phyloP scores from a whole-genome alignment of 2,113 vertebrate genomes.

The Leucopsar rothschildi region DNA sequence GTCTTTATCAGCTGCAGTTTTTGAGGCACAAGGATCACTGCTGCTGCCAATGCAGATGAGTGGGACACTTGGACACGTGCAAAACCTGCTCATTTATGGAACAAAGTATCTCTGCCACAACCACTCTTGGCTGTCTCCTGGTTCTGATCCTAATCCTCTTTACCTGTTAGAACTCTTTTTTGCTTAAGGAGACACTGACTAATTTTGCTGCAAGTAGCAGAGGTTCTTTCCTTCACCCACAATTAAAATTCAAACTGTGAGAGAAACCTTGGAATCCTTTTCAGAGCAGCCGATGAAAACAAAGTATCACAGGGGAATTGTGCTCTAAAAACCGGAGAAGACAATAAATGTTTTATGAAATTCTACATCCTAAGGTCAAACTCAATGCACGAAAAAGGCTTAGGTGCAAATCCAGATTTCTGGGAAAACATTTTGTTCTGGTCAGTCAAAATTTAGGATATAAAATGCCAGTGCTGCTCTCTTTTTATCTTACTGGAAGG shows the following conservation, averaged over 20 bases:
- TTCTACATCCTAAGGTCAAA: slow-evolving; percentile 24
- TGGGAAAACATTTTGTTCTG: background rate
- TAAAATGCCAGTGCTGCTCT: background rate
- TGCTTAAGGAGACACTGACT: background rate
- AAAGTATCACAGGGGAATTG: slow-evolving; percentile 5
- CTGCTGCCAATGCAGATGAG: background rate
- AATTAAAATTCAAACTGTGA: background rate
- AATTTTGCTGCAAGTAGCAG: background rate
- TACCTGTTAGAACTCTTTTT: background rate
- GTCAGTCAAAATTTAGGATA: background rate
- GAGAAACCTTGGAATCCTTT: background rate
- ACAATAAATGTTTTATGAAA: slow-evolving; percentile 39
- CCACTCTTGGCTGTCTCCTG: background rate
- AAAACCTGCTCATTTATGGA: background rate
- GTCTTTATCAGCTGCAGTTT: background rate
- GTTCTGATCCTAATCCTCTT: background rate
- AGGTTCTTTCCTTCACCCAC: background rate
- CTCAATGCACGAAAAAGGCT: background rate
- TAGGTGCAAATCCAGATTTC: background rate
- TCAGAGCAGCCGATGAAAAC: background rate
- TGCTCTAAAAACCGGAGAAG: slow-evolving; percentile 24
- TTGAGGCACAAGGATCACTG: background rate
- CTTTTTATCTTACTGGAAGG: background rate
- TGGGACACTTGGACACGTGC: background rate
- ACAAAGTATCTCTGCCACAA: background rate